A percentile compares a stretch with the other conserved stretches of the same genome.
phyloP scores from a whole-genome alignment of 2,888 invertebrate genomes.

The Drosophila infuscata region DNA sequence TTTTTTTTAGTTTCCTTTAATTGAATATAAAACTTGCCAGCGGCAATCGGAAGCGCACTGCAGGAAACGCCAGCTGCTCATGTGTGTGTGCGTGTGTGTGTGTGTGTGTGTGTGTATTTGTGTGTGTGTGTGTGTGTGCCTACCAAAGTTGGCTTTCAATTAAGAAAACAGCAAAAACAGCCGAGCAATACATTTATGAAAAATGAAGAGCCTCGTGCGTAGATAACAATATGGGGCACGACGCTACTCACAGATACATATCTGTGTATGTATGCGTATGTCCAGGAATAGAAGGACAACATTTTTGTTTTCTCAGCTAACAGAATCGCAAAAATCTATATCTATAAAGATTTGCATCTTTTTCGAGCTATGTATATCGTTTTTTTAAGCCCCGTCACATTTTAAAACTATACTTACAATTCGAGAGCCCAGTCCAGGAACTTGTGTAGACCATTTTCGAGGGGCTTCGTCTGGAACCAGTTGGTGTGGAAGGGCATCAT shows the following conservation, averaged over 20 bases:
- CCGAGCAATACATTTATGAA: conserved; percentile 56
- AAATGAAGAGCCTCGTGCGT: conserved; percentile 41
- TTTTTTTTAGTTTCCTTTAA: conserved; percentile 60
- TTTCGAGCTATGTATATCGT: background rate
- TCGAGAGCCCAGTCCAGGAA: conserved; percentile 93
- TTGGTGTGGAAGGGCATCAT: conserved; percentile 99
- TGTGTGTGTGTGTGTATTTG: conserved; percentile 23
- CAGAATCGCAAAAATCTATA: background rate
- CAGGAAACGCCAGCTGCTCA: conserved; percentile 73
- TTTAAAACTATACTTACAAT: conserved; percentile 86
- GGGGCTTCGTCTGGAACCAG: conserved; percentile 96
- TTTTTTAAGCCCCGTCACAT: background rate
- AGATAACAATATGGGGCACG: conserved; percentile 37
- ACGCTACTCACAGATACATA: background rate
- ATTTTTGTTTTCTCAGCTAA: conserved; percentile 28
- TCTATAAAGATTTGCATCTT: background rate
- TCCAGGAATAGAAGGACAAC: conserved; percentile 12
- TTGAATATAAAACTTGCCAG: conserved; percentile 78
- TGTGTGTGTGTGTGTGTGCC: conserved; percentile 24
- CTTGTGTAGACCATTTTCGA: conserved; percentile 93
- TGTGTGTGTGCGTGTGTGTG: conserved; percentile 44
- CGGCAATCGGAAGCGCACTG: conserved; percentile 76
- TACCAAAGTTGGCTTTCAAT: conserved; percentile 75
- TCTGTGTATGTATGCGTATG: background rate
- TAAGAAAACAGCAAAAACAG: conserved; percentile 66